Conservation (phyloP, 2,888 invertebrate genomes). For the Tetragonisca angustula region DNA sequence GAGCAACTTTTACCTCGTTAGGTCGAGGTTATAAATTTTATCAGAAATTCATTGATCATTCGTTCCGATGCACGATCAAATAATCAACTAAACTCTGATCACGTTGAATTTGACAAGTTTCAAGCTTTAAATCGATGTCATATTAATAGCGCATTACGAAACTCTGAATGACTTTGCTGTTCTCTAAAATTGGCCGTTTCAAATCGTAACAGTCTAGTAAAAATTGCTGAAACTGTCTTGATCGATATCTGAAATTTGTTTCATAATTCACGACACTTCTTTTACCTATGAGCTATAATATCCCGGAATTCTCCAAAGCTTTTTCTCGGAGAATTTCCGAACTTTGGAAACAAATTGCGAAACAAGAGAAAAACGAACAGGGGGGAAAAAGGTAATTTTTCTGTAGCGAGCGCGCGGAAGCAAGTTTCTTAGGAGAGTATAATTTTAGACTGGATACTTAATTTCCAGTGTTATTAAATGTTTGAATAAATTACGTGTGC, state of each 20-base stretch:
- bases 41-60: too few species aligned
- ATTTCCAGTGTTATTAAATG: neutral
- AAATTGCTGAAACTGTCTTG: neutral
- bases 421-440: constrained; percentile 14
- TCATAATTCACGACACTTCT: neutral
- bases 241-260: neutral
- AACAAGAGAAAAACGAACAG: constrained; percentile 2
- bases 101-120: too few species aligned
- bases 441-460: constrained; percentile 5
- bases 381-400: neutral
- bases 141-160: too few species aligned
- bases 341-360: neutral
- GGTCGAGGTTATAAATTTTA: too few species aligned
- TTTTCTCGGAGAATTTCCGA: neutral
- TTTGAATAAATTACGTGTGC: neutral
- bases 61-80: too few species aligned
- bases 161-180: too few species aligned
- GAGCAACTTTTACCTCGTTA: too few species aligned
- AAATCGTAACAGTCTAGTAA: neutral
- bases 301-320: neutral
- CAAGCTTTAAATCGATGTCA: too few species aligned
- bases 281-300: too few species aligned
- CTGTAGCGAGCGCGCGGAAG: neutral
- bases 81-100: too few species aligned
- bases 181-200: too few species aligned